These are phyloP conservation scores for Chrysina gloriosa DNA, from an alignment of 2,888 invertebrate species.

Conservation along the genomic window DNA sequence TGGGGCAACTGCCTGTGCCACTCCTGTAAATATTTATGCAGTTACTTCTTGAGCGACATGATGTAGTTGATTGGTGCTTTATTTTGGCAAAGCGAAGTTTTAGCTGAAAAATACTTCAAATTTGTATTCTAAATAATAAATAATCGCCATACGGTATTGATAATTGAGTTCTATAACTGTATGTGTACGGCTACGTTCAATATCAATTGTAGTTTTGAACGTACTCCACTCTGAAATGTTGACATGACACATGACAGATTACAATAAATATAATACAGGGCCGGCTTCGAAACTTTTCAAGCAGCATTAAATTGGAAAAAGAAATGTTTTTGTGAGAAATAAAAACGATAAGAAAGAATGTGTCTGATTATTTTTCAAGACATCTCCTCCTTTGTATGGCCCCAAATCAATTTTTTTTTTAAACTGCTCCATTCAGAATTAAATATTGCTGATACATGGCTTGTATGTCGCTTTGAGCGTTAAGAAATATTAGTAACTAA, in stretches of 20 bases:
- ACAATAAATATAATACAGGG: no score
- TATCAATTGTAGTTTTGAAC: not conserved
- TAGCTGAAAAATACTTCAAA: not conserved
- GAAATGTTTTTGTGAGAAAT: no score
- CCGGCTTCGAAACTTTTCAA: no score
- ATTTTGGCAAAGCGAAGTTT: not conserved
- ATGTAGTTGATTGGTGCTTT: not conserved
- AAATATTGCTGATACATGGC: no score
- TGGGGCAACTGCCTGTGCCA: constrained; percentile 26
- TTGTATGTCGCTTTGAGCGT: no score
- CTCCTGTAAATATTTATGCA: constrained; percentile 35
- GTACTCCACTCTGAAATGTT: not conserved
- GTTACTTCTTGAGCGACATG: constrained; percentile 9
- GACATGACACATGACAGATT: not conserved
- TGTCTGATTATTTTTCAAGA: no score
- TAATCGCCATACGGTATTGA: constrained; percentile 13
- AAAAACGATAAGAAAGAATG: no score
- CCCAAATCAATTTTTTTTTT: no score
- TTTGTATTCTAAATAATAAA: not conserved
- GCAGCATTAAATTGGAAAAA: no score
- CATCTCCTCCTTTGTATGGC: no score
- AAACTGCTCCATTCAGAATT: no score
- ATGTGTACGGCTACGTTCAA: constrained; percentile 14
- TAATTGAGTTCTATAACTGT: constrained; percentile 3
- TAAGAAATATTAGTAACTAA: no score